These are phyloP conservation scores for Tauraco erythrolophus DNA, from an alignment of 2,113 vertebrate genomes.

Conservation along the genomic window DNA sequence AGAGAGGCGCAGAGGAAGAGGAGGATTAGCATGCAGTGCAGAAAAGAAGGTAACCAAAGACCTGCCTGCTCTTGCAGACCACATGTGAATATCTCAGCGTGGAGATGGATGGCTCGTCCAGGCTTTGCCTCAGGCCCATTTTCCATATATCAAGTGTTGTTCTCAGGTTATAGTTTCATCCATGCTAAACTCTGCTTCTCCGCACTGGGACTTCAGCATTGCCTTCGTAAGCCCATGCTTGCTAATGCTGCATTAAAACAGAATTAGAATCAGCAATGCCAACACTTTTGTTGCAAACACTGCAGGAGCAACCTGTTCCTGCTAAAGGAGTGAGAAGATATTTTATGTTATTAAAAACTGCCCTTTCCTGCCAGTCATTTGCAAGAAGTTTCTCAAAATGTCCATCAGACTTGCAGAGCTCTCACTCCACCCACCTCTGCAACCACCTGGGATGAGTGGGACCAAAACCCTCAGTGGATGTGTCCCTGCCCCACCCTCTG, in stretches of 20 bases:
- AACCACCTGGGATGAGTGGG: rapidly evolving
- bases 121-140: not conserved
- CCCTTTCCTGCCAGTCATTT: not conserved
- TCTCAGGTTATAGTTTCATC: not conserved
- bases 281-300: not conserved
- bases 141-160: rapidly evolving
- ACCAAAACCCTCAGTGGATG: rapidly evolving
- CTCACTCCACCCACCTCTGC: not conserved
- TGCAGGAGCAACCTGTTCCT: rapidly evolving
- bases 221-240: not conserved
- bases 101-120: not conserved
- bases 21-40: not conserved
- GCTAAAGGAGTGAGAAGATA: not conserved
- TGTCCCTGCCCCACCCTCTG: not conserved
- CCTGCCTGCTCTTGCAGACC: not conserved
- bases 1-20: not conserved
- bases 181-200: not conserved
- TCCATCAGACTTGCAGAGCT: not conserved
- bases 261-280: not conserved
- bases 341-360: not conserved
- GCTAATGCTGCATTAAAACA: not conserved
- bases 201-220: not conserved
- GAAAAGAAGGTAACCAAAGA: not conserved
- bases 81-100: not conserved
- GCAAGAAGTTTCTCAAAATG: not conserved